A percentile compares a stretch with the other conserved stretches of the same genome.
phyloP scores from a whole-genome alignment of 2,888 invertebrate genomes.

The Tachina grossa region DNA sequence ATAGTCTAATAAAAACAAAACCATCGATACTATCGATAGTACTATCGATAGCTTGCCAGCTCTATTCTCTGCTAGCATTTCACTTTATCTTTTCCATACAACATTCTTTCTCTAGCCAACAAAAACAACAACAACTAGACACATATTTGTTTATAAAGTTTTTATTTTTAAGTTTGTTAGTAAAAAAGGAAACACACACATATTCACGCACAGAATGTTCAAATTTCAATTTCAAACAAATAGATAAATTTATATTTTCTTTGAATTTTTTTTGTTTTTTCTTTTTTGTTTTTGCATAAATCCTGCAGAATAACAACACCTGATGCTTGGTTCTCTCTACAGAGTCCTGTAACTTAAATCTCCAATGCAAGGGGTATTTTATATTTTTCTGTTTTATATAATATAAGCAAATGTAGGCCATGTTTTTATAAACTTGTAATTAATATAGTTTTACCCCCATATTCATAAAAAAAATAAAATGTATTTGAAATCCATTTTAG shows the following conservation, averaged over 20 bases:
- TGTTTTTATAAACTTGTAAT: no score
- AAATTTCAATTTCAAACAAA: conserved; percentile 66
- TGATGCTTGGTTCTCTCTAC: conserved; percentile 74
- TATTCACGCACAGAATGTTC: conserved; percentile 43
- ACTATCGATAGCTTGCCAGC: no score
- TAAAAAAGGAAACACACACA: conserved; percentile 17
- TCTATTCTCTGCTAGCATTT: conserved; percentile 10
- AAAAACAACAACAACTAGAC: neutral
- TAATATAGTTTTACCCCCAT: no score
- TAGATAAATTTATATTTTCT: conserved; percentile 56
- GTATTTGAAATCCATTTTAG: no score
- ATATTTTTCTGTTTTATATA: neutral
- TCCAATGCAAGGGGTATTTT: conserved; percentile 7
- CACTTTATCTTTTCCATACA: neutral
- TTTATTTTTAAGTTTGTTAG: conserved; percentile 36
- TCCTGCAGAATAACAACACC: conserved; percentile 74
- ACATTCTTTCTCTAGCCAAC: neutral
- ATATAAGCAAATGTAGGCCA: no score
- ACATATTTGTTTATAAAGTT: conserved; percentile 34
- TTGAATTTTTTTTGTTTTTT: neutral
- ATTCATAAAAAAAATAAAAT: no score
- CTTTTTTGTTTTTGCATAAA: conserved; percentile 7
- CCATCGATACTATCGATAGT: no score
- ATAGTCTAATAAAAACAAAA: no score
- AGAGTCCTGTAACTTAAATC: conserved; percentile 40